These are phyloP conservation scores for Drosophila murphyi DNA, from an alignment of 1,140 invertebrate genomes.

Conservation along the genomic window DNA sequence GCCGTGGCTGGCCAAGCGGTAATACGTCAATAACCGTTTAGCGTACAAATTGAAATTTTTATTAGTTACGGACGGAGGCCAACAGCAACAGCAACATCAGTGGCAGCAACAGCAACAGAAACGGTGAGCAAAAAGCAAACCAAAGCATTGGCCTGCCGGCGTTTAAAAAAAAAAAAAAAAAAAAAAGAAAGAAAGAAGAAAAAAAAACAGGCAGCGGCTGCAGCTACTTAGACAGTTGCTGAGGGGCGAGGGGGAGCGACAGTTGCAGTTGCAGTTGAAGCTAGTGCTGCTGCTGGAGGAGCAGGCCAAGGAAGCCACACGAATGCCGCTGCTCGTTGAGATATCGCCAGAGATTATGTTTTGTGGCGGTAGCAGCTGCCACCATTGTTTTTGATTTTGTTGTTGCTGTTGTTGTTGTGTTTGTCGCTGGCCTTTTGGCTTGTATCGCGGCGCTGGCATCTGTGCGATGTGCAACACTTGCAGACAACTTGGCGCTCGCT, in stretches of 20 bases:
- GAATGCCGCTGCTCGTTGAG: constrained; percentile 62
- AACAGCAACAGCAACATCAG: constrained; percentile 15
- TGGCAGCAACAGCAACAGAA: constrained; percentile 10
- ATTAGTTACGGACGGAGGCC: constrained; percentile 73
- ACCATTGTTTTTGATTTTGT: constrained; percentile 72
- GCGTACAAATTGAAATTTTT: constrained; percentile 83
- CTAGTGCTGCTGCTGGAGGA: constrained; percentile 11
- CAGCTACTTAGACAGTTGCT: constrained; percentile 71
- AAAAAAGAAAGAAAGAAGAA: constrained; percentile 37
- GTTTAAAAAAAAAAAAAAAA: constrained; percentile 52
- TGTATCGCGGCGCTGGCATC: constrained; percentile 76
- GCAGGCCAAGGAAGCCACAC: constrained; percentile 68
- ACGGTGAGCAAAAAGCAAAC: constrained; percentile 57
- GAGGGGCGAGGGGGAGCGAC: constrained; percentile 16
- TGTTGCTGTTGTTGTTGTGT: constrained; percentile 26
- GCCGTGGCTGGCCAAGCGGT: constrained; percentile 59
- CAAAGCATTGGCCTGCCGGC: constrained; percentile 72
- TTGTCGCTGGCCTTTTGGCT: constrained; percentile 71
- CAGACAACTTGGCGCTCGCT: constrained; percentile 75
- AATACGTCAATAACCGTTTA: constrained; percentile 83
- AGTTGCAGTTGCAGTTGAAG: constrained; percentile 29
- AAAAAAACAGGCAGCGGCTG: constrained; percentile 32
- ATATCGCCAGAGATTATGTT: constrained; percentile 79
- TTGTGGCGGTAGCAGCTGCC: constrained; percentile 78
- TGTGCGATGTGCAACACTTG: constrained; percentile 81